Conservation (phyloP, 2,113 vertebrate species). For the Ibidorhyncha struthersii region DNA sequence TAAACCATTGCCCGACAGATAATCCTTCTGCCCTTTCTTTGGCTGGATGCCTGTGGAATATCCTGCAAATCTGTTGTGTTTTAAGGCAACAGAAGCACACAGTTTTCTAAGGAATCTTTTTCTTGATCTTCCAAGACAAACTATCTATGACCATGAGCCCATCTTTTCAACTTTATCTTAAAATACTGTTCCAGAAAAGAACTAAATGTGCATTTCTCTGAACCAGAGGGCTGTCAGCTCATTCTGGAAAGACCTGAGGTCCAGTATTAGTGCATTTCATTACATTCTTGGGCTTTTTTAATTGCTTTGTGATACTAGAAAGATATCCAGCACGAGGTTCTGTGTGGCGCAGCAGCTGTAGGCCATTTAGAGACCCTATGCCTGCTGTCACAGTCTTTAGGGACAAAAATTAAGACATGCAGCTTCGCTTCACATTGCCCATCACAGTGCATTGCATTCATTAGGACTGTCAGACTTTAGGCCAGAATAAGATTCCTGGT, state of each 20-base stretch:
- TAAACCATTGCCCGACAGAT: conserved; percentile 4
- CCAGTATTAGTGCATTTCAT: neutral
- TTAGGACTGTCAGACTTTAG: neutral
- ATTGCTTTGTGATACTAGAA: neutral
- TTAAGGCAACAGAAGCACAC: neutral
- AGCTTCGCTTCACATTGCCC: neutral
- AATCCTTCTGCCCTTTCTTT: neutral
- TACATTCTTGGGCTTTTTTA: neutral
- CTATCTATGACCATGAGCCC: neutral
- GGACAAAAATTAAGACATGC: neutral
- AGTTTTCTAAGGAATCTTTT: conserved; percentile 11
- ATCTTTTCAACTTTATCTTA: neutral
- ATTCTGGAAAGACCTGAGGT: neutral
- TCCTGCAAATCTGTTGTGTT: neutral
- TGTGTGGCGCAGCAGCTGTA: neutral
- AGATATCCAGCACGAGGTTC: neutral
- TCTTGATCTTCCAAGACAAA: conserved; percentile 39
- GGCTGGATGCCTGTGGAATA: neutral
- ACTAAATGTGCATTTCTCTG: neutral
- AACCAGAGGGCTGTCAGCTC: neutral
- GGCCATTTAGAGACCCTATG: neutral
- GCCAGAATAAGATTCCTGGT: neutral
- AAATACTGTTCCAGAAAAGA: neutral
- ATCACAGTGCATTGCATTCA: neutral
- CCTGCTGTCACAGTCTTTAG: neutral